These are phyloP conservation scores for Hoplodrina ambigua DNA, from an alignment of 2,888 invertebrate species.

Conservation along the genomic window DNA sequence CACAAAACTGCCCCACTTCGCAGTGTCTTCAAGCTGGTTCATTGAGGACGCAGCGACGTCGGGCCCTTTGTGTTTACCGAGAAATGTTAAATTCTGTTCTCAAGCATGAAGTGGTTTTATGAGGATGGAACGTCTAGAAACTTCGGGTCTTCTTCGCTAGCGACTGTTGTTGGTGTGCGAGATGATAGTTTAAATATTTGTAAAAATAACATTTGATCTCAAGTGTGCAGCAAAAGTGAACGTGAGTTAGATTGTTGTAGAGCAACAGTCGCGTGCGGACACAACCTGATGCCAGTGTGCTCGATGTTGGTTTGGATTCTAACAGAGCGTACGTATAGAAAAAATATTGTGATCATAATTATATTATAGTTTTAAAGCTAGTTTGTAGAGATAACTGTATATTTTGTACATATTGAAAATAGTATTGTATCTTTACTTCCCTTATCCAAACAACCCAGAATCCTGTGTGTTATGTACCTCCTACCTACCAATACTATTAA, in stretches of 20 bases:
- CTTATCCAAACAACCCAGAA: slow-evolving; percentile 90
- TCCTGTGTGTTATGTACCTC: slow-evolving; percentile 91
- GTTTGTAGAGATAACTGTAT: slow-evolving; percentile 88
- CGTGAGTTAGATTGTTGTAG: slow-evolving; percentile 82
- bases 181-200: slow-evolving; percentile 87
- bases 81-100: slow-evolving; percentile 61
- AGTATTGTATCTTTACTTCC: slow-evolving; percentile 91
- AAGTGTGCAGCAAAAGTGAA: slow-evolving; percentile 90
- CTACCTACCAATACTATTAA: slow-evolving; percentile 91
- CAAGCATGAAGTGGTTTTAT: slow-evolving; percentile 62
- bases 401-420: slow-evolving; percentile 91
- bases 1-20: slow-evolving; percentile 62
- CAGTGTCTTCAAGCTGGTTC: slow-evolving; percentile 63
- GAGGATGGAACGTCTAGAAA: slow-evolving; percentile 68
- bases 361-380: slow-evolving; percentile 88
- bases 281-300: slow-evolving; percentile 69
- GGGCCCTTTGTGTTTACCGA: slow-evolving; percentile 38
- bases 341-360: slow-evolving; percentile 90
- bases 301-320: slow-evolving; percentile 76
- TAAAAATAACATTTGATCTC: slow-evolving; percentile 90
- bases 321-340: slow-evolving; percentile 86
- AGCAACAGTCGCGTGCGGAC: slow-evolving; percentile 78
- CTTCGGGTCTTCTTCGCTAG: slow-evolving; percentile 70
- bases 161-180: slow-evolving; percentile 85
- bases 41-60: slow-evolving; percentile 64